A percentile compares a stretch with the other conserved stretches of the same genome.
phyloP scores from a whole-genome alignment of 2,888 invertebrate genomes.

The Mimumesa dahlbomi region DNA sequence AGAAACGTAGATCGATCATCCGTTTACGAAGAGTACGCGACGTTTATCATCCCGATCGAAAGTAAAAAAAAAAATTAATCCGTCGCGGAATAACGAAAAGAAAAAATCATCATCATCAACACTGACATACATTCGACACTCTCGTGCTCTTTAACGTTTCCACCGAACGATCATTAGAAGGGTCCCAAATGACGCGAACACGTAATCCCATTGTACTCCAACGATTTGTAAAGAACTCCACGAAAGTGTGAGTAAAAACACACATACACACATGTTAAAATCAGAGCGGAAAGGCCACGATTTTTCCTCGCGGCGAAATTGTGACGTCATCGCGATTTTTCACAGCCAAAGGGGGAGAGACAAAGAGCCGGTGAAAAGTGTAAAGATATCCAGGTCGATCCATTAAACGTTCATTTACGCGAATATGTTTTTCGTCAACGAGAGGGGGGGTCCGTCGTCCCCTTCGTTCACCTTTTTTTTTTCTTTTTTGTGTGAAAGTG shows the following conservation, averaged over 20 bases:
- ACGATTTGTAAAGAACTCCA: slow-evolving; percentile 10
- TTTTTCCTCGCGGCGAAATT: slow-evolving; percentile 37
- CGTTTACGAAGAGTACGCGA: too few species aligned
- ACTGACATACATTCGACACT: slow-evolving; percentile 8
- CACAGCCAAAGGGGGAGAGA: slow-evolving; percentile 19
- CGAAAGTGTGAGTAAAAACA: neutral
- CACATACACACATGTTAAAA: too few species aligned
- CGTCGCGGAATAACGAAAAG: neutral
- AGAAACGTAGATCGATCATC: too few species aligned
- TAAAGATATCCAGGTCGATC: slow-evolving; percentile 33
- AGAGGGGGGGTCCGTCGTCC: slow-evolving; percentile 4
- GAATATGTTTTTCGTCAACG: slow-evolving; percentile 1
- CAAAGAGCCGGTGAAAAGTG: neutral
- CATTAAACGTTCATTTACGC: slow-evolving; percentile 47
- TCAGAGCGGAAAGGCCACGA: slow-evolving; percentile 10
- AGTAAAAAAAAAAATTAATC: too few species aligned
- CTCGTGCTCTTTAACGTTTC: slow-evolving; percentile 28
- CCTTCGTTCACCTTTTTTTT: too few species aligned
- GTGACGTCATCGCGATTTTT: slow-evolving; percentile 50
- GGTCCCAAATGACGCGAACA: slow-evolving; percentile 25
- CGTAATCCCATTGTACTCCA: slow-evolving; percentile 29
- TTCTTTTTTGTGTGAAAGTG: slow-evolving; percentile 24
- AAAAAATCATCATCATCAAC: neutral
- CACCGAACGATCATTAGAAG: slow-evolving; percentile 21
- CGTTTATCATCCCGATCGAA: too few species aligned